Evolutionary conservation across 1,140 invertebrate genomes (phyloP).

Genomic region (Drosophila melanogaster): DNA sequence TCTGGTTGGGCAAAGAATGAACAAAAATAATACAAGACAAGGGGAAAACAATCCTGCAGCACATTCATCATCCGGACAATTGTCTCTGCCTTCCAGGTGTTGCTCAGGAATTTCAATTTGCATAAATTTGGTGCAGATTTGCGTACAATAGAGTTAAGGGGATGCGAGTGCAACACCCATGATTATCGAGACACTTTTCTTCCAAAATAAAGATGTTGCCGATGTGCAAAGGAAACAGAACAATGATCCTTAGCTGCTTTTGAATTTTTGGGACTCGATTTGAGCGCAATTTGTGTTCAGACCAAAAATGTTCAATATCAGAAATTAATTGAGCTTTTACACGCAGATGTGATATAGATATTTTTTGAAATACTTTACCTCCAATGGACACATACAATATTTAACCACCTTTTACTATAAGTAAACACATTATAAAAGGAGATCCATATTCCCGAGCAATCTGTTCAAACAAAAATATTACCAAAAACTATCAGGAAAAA

Average conservation of each 20-base stretch:
- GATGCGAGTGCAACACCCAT: constrained; percentile 16
- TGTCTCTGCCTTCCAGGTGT: constrained; percentile 61
- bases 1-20: constrained; percentile 10
- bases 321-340: too few species aligned
- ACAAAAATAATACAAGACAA: constrained; percentile 15
- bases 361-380: too few species aligned
- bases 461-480: constrained; percentile 17
- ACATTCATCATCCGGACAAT: constrained; percentile 67
- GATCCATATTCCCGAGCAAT: constrained; percentile 5
- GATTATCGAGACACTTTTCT: constrained; percentile 23
- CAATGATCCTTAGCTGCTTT: not conserved
- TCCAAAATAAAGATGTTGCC: constrained; percentile 46
- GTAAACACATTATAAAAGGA: constrained; percentile 17
- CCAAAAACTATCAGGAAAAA: constrained; percentile 16
- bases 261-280: not conserved
- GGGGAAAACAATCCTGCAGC: constrained; percentile 39
- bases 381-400: not conserved
- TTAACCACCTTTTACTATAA: not conserved
- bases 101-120: constrained; percentile 77
- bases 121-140: constrained; percentile 80
- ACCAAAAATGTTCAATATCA: not conserved
- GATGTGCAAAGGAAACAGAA: constrained; percentile 1
- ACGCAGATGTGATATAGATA: not conserved
- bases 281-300: not conserved
- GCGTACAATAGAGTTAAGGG: constrained; percentile 66